Base-by-base conservation (phyloP, 2,113 vertebrate genomes). In the Myodes glareolus region DNA sequence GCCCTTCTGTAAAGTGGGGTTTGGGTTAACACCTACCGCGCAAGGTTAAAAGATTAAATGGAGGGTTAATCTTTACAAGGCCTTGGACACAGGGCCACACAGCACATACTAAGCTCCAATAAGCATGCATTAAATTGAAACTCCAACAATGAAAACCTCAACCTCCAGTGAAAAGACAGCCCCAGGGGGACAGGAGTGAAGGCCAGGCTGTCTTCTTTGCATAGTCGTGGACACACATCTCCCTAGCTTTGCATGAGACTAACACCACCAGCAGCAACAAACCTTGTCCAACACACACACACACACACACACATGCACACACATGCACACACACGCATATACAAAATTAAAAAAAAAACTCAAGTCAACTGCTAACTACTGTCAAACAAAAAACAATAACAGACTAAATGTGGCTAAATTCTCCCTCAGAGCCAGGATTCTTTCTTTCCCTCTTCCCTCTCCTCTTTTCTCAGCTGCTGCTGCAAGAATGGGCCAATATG, bases 341-440 rank as follows among this genome's bases (percentile, higher is more conserved):
- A 50, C 1, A 78, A 19, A 36, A 52, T 21, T n/a, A n/a, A n/a
- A 58, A 11, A 55, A 98, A 98, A 98, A 84, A 70, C 78, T 84
- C 67, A 90, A 94, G 76, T 92, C 94, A 95, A 97, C 86, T 95
- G 92, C 89, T 92, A 95, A 88, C 96, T 97, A 96, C 88, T 94
- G 89, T 80, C 88, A 92, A 93, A 95, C 91, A 88, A 96, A 94
- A 73, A 47, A 65, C n/a, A 8, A 39, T 70, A 25, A 68, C 58
- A n/a, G 12, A 33, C 42, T 77, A n/a, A 13, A 12, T 42, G 86
- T 29, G 90, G 92, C 82, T 47, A 11, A 70, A 19, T 5, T 29
- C 36, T 82, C 70, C 77, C n/a, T 68, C 55, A 17, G 7, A 52
- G 85, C 67, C 45, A 52, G 52, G 42, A 84, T 33, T 61, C 39